phyloP scores from a whole-genome alignment of 2,888 invertebrate species.

The Heliconius hortense region DNA sequence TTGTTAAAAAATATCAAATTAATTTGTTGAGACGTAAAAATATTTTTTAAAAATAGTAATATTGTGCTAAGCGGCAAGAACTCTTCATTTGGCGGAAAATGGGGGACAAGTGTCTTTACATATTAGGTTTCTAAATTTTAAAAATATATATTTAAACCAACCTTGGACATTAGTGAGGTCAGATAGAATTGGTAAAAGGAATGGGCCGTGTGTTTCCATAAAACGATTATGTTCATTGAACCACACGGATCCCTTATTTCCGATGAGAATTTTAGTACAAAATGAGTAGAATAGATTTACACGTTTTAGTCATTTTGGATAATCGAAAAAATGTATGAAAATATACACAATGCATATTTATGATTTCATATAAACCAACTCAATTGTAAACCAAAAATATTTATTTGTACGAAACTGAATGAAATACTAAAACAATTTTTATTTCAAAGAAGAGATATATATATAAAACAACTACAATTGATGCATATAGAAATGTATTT shows the following conservation, averaged over 20 bases:
- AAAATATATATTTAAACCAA: not conserved
- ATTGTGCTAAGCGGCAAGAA: no score
- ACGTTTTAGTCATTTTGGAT: constrained; percentile 3
- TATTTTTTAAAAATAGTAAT: no score
- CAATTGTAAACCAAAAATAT: not conserved
- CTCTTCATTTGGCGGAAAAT: no score
- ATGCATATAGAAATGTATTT: no score
- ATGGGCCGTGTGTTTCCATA: constrained; percentile 62
- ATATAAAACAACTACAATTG: no score
- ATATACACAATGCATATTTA: not conserved
- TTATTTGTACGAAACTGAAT: not conserved
- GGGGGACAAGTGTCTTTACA: no score
- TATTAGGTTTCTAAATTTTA: not conserved
- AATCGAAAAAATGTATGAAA: not conserved
- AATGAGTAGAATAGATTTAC: constrained; percentile 16
- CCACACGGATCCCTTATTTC: constrained; percentile 54
- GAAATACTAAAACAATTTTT: no score
- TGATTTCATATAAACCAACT: not conserved
- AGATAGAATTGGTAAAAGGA: constrained; percentile 29
- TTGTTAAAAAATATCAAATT: no score
- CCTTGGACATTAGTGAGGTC: constrained; percentile 1
- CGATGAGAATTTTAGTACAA: constrained; percentile 44
- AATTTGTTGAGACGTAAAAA: no score
- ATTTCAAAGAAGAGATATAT: no score
- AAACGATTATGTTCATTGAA: constrained; percentile 73